Evolutionary conservation across 2,113 vertebrate species (phyloP), one percentile per base, ranked within the genome.

Genomic region (Coptodon rendalli): DNA sequence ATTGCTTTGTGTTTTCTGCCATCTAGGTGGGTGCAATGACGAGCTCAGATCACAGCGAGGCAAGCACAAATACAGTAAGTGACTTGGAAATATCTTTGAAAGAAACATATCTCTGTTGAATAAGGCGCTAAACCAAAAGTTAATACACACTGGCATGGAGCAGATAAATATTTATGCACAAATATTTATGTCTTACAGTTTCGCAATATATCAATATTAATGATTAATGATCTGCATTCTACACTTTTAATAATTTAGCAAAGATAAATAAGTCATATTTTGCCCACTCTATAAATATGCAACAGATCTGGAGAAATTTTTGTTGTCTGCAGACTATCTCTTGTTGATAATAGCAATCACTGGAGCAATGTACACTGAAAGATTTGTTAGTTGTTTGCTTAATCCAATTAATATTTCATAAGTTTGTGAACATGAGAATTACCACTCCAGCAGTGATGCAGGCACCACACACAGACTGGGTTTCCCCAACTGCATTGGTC

Each of bases 101-200:
- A 86, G 89, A 76, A 94, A 89, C 81, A 68, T 1, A 90, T 83
- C 87, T 89, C 84, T 52, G 78, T 61, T 88, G 93, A 89, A 89
- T 68, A 84, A 63, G 84, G 76, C 83, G 31, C 84, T 56, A 87
- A 90, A 93, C 40, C 85, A 52, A 29, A 76, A 84, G 83, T 66
- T 92, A 90, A 92, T 78, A 68, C 80, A 82, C 86, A 81, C 83
- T 92, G 93, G 86, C 89, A 38, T 80, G 87, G 84, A 86, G 80
- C 36, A 80, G 87, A 93, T 95, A 91, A 94, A 96, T 93, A 95
- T 94, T 91, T 84, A 92, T 91, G 93, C 87, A 66, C 91, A 94
- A 94, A 96, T 93, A 94, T 95, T 95, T 94, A 95, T 95, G 91
- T 94, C 86, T 90, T 93, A 93, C 90, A 94, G 89, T 93, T 94